Evolutionary conservation across 2,888 invertebrate genomes (phyloP).

Genomic region (Troglohyphantes excavatus): DNA sequence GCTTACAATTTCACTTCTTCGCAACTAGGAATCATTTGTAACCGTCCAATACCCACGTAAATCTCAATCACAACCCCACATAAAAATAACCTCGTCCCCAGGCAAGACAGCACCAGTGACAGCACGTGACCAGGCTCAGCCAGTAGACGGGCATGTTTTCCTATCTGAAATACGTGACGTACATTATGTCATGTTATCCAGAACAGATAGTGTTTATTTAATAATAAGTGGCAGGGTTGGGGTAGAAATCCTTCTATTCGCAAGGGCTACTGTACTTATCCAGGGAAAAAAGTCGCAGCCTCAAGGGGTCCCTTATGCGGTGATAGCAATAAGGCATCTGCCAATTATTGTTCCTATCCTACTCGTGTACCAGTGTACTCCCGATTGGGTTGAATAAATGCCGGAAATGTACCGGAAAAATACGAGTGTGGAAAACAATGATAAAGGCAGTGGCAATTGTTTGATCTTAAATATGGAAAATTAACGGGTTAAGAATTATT

Average conservation of each 20-base stretch:
- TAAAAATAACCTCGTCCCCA: slow-evolving; percentile 19
- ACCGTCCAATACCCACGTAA: background rate
- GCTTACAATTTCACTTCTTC: too few relatives aligned
- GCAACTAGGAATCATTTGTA: background rate
- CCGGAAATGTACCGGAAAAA: too few relatives aligned
- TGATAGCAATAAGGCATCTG: slow-evolving; percentile 6
- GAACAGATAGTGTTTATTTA: slow-evolving; percentile 15
- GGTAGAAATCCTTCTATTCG: background rate
- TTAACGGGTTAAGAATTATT: too few relatives aligned
- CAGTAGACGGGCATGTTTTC: background rate
- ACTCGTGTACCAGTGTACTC: too few relatives aligned
- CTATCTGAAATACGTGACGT: slow-evolving; percentile 27
- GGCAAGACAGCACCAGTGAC: too few relatives aligned
- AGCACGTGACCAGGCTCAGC: slow-evolving; percentile 18
- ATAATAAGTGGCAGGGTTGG: slow-evolving; percentile 4
- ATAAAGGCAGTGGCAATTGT: too few relatives aligned
- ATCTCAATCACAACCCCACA: slow-evolving; percentile 27
- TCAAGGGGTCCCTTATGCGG: slow-evolving; percentile 15
- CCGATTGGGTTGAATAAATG: too few relatives aligned
- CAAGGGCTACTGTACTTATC: background rate
- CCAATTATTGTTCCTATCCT: background rate
- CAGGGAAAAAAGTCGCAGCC: slow-evolving; percentile 7
- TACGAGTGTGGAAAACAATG: too few relatives aligned
- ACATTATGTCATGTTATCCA: slow-evolving; percentile 14
- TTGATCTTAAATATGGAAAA: too few relatives aligned